Evolutionary conservation across 2,888 invertebrate species (phyloP).

Genomic region (Hanleya hanleyi): DNA sequence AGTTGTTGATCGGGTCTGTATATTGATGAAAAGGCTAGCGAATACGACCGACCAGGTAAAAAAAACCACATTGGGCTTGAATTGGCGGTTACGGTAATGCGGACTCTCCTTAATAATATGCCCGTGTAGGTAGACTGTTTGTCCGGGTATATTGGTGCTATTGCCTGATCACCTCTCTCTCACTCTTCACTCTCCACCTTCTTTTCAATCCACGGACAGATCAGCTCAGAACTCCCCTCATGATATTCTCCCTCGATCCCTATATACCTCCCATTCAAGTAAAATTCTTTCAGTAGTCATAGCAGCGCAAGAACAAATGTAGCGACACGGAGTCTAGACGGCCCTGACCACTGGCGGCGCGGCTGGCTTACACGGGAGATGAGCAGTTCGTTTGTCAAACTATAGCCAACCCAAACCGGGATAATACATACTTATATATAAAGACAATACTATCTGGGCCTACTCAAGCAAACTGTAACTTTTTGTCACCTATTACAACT

Average conservation of each 20-base stretch:
- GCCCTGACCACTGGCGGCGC: conserved; percentile 8
- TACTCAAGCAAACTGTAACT: too few species aligned
- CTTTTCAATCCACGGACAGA: not conserved
- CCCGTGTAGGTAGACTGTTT: not conserved
- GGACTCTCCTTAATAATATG: too few species aligned
- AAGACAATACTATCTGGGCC: too few species aligned
- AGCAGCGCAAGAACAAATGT: conserved; percentile 10
- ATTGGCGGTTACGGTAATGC: too few species aligned
- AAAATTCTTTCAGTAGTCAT: not conserved
- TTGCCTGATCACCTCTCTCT: not conserved
- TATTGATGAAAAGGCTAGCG: too few species aligned
- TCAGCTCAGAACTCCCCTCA: not conserved
- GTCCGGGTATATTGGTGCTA: too few species aligned
- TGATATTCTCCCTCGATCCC: not conserved
- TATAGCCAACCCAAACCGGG: too few species aligned
- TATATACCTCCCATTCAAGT: conserved; percentile 4
- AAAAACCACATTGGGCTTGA: too few species aligned
- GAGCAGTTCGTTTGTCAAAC: not conserved
- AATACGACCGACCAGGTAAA: too few species aligned
- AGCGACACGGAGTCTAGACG: conserved; percentile 24
- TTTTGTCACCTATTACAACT: too few species aligned
- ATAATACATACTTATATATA: too few species aligned
- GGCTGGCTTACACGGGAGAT: not conserved
- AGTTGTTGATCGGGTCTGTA: too few species aligned
- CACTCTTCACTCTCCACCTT: not conserved